Evolutionary conservation across 2,888 invertebrate genomes (phyloP), one percentile per base, ranked within the genome.

Genomic region (Marasmarcha lunaedactyla): DNA sequence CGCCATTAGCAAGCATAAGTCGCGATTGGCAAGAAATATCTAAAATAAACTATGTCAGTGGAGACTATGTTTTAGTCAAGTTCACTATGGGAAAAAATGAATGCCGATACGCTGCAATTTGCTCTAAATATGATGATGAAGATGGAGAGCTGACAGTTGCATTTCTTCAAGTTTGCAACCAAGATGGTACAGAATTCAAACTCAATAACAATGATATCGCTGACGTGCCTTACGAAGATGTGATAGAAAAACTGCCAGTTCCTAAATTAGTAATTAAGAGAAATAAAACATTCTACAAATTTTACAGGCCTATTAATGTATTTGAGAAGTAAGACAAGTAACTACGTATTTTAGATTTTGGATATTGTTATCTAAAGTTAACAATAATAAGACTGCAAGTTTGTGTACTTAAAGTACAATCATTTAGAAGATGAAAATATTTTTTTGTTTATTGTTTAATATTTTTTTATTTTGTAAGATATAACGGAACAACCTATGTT

Each of bases 131-230:
- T 45, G 44, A 47, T 37, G 44, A 43, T 27, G 45, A 42, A 25
- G 44, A 47, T 15, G 44, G 44, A 41, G 44, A 47, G 33, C 27
- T 45, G 41, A 41, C 41, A 37, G 42, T 47, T 37, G 26, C 41
- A 41, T 46, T 40, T 11, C 40, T 46, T 35, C 34, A 46, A 44
- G 42, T 46, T 39, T 42, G 43, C 35, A 42, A 46, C 20, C 37
- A 42, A 37, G 33, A 42, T 37, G 45, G 44, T 7, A 44, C 36
- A 33, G 35, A 35, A 40, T 47, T 46, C 14, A 41, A 45, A 39
- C 13, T 48, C n/a, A 38, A 46, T 45, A 40, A 48, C 1, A 33
- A 42, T 45, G 48, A 49, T 46, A 35, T 46, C 35, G 44, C 44
- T 27, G 43, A 44, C 37, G 47, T 46, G 34, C 42, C 43, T 40